Evolutionary conservation across 2,113 vertebrate species (phyloP).

Genomic region (Bujurquina vittata): DNA sequence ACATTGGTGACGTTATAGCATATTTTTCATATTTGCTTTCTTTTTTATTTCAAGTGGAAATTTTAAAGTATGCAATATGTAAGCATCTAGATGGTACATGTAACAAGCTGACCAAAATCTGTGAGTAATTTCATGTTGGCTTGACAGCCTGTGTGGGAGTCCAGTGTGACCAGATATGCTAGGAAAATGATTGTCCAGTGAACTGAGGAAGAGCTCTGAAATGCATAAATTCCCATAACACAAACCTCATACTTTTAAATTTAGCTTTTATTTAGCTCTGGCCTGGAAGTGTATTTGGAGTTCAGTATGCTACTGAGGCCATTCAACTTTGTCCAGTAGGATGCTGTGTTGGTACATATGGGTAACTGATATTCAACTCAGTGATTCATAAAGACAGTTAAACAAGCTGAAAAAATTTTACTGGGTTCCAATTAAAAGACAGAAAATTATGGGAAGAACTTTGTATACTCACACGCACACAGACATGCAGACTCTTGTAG

Average conservation of each 20-base stretch:
- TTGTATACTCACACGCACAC: background rate
- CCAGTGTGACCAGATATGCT: background rate
- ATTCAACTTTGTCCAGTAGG: background rate
- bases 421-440: background rate
- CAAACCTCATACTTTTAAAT: conserved; percentile 6
- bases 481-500: conserved; percentile 50
- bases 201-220: background rate
- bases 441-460: conserved; percentile 2
- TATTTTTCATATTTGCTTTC: background rate
- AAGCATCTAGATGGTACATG: background rate
- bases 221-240: background rate
- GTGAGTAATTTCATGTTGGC: background rate
- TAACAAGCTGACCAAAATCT: background rate
- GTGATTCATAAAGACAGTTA: background rate
- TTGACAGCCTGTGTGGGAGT: background rate
- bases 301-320: background rate
- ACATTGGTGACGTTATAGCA: background rate
- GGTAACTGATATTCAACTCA: background rate
- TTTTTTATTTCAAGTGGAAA: no score
- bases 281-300: conserved; percentile 5
- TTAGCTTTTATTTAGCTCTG: conserved; percentile 26
- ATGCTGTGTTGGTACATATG: background rate
- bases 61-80: no score
- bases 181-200: background rate
- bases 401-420: background rate